Evolutionary conservation across 2,797 vertebrate genomes (phyloP), one percentile per base, ranked within the genome.

Genomic region (Darevskia nairensis): DNA sequence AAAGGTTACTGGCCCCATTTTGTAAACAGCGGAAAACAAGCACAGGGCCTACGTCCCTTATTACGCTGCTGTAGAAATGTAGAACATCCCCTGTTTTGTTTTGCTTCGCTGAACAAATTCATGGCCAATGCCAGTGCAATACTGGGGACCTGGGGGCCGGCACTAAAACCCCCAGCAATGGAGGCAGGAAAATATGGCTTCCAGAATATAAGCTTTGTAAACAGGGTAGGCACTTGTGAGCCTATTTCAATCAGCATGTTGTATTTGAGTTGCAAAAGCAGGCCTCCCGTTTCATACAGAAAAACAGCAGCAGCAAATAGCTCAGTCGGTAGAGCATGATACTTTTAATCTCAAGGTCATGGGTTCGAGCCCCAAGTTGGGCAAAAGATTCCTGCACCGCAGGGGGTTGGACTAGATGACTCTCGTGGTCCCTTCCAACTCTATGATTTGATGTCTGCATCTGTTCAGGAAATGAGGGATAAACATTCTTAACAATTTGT

Each of bases 21-120:
- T 84, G 78, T 66, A 91, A 87, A 93, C 81, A 86, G 83, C 84
- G 81, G 79, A 83, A 91, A 88, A 84, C 90, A 91, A 84, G 91
- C 0, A 90, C 75, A 87, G 55, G 69, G 29, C n/a, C 32, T 41
- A 41, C 15, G 55, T 89, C 71, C 71, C 35, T 23, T 66, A 76
- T 32, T 75, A 88, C 41, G 7, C 46, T 35, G 82, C 85, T 64
- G 61, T 77, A 55, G 91, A 93, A 89, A 89, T 0, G 0, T 76
- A 88, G 41, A 88, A 55, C 0, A 72, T 32, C 82, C 75, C 39
- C 41, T 80, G 15, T 46, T 89, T 55, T 80, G 15, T 41, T 89
- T 55, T 89, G 90, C 88, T 91, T 86, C 0, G 0, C 8, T 68
- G 83, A 35, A 66, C 59, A n/a, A 69, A 85, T 75, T 75, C 29